Evolutionary conservation across 2,113 vertebrate species (phyloP), one percentile per base, ranked within the genome.

Genomic region (Trinectes maculatus): DNA sequence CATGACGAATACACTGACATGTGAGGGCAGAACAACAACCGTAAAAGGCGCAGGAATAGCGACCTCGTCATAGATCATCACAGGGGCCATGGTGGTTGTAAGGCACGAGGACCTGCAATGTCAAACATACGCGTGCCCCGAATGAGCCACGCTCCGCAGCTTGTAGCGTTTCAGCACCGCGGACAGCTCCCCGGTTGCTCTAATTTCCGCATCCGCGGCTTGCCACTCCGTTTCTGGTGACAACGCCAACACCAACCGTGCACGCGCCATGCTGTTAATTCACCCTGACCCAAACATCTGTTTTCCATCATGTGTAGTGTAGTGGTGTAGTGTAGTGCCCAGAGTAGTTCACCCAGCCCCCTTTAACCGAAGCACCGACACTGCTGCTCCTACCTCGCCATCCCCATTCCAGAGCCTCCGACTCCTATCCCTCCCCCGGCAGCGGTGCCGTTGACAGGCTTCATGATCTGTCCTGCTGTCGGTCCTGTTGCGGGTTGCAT

Each of bases 361-460:
- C 12, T 64, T 62, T 6, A 39, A 21, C 40, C 54, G 2, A 67
- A 52, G 37, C 52, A 39, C 18, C 12, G 46, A 9, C n/a, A 21
- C 37, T 6, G 63, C 44, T 67, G 29, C 22, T 72, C 87, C 53
- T 91, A 94, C 93, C 92, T 91, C 47, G 83, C 87, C 80, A 86
- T 85, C 51, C 77, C 89, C 79, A 89, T 88, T 56, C 88, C 91
- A 65, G 83, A 88, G 85, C 87, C 90, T 84, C 88, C 84, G 64
- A 85, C 57, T 66, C 84, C 85, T 78, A 90, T 86, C 63, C 90
- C 91, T 69, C 87, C 91, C 7, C 93, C 91, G 42, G 92, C 89
- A 53, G 93, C 91, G 59, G 90, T 65, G 76, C 92, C 92, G 85
- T 94, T 94, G 15, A 90, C 85, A 51, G 92, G 92, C 78, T 94